These are phyloP conservation scores for Drosophila lacteicornis DNA, from an alignment of 1,140 invertebrate species.

Conservation along the genomic window DNA sequence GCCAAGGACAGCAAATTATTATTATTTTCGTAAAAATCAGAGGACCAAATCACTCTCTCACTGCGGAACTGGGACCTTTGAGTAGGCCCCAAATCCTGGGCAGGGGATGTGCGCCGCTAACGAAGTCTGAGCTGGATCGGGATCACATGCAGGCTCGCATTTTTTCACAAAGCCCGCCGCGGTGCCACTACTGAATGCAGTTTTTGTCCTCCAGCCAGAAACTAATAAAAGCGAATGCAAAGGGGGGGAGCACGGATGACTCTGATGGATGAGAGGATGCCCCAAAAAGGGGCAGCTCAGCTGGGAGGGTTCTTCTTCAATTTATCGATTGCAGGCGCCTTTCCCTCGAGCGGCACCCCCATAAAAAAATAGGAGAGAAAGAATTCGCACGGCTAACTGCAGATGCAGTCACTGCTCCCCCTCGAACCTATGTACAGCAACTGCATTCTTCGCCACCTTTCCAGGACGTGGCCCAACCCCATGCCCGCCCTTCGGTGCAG, in stretches of 20 bases:
- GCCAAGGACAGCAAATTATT: background rate
- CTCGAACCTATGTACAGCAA: conserved; percentile 4
- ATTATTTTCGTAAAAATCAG: conserved; percentile 20
- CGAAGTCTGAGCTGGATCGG: conserved; percentile 41
- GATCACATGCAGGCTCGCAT: conserved; percentile 35
- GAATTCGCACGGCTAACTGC: conserved; percentile 40
- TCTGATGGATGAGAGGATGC: conserved; percentile 24
- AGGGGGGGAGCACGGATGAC: background rate
- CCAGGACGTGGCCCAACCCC: background rate
- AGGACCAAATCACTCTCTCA: conserved; percentile 1
- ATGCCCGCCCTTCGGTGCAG: conserved; percentile 10
- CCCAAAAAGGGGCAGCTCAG: conserved; percentile 4
- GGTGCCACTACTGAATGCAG: conserved; percentile 47
- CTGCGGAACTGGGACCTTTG: conserved; percentile 16
- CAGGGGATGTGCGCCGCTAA: conserved; percentile 43
- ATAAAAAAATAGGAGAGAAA: conserved; percentile 4
- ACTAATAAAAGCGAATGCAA: conserved; percentile 58
- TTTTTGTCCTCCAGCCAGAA: conserved; percentile 54
- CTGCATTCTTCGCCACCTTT: conserved; percentile 42
- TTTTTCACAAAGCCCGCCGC: conserved; percentile 61
- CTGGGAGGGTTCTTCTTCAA: conserved; percentile 40
- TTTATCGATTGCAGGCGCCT: conserved; percentile 45
- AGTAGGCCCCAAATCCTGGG: conserved; percentile 44
- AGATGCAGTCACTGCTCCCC: conserved; percentile 23
- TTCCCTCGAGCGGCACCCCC: conserved; percentile 10